phyloP scores from a whole-genome alignment of 2,113 vertebrate genomes.

The Pandion haliaetus region DNA sequence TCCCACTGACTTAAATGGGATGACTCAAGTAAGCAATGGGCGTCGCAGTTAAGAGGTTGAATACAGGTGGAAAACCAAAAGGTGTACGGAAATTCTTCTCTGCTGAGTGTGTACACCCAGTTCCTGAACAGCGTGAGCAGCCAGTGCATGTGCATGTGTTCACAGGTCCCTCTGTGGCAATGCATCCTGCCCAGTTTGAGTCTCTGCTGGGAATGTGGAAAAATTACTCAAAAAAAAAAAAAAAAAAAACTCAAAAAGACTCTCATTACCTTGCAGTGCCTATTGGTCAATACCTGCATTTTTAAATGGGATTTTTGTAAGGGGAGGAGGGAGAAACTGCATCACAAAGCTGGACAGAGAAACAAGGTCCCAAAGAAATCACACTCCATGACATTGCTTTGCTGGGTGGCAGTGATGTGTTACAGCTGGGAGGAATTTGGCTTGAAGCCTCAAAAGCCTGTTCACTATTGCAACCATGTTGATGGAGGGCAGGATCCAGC shows the following conservation, averaged over 20 bases:
- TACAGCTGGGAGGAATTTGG: background rate
- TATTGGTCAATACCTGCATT: background rate
- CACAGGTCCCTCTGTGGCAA: background rate
- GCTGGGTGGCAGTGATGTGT: background rate
- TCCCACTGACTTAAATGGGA: background rate
- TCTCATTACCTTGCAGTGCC: background rate
- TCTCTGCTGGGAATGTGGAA: background rate
- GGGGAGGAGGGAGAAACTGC: background rate
- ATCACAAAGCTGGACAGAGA: background rate
- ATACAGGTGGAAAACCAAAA: conserved; percentile 18
- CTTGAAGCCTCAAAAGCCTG: background rate
- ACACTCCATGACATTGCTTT: background rate
- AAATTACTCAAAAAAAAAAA: too few species aligned
- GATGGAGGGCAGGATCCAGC: background rate
- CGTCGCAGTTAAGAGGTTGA: background rate
- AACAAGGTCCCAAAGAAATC: background rate
- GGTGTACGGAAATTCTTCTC: conserved; percentile 13
- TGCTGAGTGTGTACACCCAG: background rate
- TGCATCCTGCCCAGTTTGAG: background rate
- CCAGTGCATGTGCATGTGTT: background rate
- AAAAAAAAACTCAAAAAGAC: too few species aligned
- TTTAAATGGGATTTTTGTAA: background rate
- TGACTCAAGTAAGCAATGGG: background rate
- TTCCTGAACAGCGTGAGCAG: background rate
- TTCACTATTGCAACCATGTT: background rate